A percentile compares a stretch with the other conserved stretches of the same genome.
These are phyloP conservation scores for Gila robusta DNA, from an alignment of 2,797 vertebrate species.

Conservation along the genomic window DNA sequence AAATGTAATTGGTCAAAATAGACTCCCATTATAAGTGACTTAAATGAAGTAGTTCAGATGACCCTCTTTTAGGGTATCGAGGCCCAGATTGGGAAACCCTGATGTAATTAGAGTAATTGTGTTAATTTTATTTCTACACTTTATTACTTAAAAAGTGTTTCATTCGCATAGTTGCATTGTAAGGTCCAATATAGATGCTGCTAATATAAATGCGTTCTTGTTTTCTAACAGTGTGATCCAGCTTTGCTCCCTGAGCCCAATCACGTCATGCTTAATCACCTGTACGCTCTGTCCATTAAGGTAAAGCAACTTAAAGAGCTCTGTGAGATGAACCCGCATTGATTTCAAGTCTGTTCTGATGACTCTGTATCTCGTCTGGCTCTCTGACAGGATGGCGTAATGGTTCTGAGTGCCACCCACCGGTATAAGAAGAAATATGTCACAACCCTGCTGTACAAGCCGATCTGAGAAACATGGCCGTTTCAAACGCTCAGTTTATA, in stretches of 20 bases:
- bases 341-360: constrained; percentile 4
- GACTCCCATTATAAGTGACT: neutral
- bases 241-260: constrained; percentile 97
- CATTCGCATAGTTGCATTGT: neutral
- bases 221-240: constrained; percentile 89
- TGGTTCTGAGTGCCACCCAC: constrained; percentile 96
- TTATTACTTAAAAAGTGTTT: neutral
- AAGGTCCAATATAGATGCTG: neutral
- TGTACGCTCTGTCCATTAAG: constrained; percentile 98
- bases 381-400: constrained; percentile 88
- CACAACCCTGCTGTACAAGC: constrained; percentile 93
- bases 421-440: constrained; percentile 98
- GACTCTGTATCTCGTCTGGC: neutral
- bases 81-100: neutral
- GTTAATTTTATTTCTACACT: neutral
- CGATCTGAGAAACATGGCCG: constrained; percentile 82
- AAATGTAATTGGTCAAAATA: neutral
- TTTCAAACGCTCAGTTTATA: neutral
- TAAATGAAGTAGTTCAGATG: neutral
- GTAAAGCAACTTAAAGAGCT: constrained; percentile 69
- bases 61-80: neutral
- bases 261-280: constrained; percentile 98
- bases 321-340: neutral
- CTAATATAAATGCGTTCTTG: constrained; percentile 13
- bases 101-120: neutral